Percentiles rank a stretch among this genome's conserved stretches.
Evolutionary conservation across 2,113 vertebrate genomes (phyloP).

Genomic region (Miniopterus natalensis): DNA sequence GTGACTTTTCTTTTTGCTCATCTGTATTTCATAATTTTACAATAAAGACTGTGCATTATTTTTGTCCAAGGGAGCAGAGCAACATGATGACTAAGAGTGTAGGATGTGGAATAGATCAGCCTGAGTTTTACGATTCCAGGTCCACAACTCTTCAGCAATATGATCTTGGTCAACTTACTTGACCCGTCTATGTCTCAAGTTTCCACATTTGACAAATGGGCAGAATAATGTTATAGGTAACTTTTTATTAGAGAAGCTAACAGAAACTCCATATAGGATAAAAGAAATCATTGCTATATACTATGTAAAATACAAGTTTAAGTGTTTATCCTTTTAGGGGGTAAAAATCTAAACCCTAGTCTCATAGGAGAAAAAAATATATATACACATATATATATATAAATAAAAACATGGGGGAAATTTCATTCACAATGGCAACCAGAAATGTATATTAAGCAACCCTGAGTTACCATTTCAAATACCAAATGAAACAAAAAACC

Average conservation of each 20-base stretch:
- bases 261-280: not conserved
- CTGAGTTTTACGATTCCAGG: not conserved
- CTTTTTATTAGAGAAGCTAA: conserved; percentile 15
- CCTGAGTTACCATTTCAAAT: not conserved
- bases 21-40: not conserved
- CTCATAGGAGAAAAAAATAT: not conserved
- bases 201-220: not conserved
- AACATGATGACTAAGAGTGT: not conserved
- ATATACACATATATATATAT: not conserved
- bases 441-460: not conserved
- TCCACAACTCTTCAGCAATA: not conserved
- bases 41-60: not conserved
- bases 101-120: not conserved
- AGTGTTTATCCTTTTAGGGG: not conserved
- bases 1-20: not conserved
- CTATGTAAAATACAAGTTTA: conserved; percentile 1
- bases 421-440: not conserved
- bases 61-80: not conserved
- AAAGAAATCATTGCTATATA: not conserved
- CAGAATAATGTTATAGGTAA: not conserved
- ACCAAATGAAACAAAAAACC: not conserved
- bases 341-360: not conserved
- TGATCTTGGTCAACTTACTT: not conserved
- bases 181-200: not conserved
- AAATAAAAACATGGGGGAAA: not conserved